Conservation (phyloP, 2,113 vertebrate species). For the Clinocottus analis region DNA sequence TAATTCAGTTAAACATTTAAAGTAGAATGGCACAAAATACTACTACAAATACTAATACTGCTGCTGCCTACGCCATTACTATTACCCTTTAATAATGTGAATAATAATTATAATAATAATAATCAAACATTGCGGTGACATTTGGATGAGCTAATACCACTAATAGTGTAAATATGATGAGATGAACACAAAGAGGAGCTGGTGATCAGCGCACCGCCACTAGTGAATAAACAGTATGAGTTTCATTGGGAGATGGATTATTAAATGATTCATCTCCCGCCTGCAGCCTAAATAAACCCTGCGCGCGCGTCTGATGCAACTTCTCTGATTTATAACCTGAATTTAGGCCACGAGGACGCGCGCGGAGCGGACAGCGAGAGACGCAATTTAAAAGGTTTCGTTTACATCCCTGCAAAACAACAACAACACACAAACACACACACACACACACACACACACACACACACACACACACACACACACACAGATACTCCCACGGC, state of each 20-base stretch:
- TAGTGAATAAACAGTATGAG: background rate
- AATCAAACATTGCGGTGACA: background rate
- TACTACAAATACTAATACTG: background rate
- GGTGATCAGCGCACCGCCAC: background rate
- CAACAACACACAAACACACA: background rate
- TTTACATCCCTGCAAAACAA: slow-evolving; percentile 27
- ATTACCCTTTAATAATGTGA: background rate
- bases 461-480: background rate
- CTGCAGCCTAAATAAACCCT: background rate
- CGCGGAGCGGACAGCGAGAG: slow-evolving; percentile 43
- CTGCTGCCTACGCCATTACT: background rate
- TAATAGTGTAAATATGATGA: background rate
- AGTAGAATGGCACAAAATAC: background rate
- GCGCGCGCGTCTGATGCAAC: background rate
- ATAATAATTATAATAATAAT: background rate
- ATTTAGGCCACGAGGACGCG: background rate
- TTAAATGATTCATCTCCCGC: slow-evolving; percentile 3
- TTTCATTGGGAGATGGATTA: slow-evolving; percentile 4
- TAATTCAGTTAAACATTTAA: background rate
- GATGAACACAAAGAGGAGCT: background rate
- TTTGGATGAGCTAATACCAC: too few species aligned
- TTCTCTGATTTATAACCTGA: slow-evolving; percentile 25
- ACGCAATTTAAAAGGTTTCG: slow-evolving; percentile 42
- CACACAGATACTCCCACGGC: background rate
- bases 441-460: background rate